These are phyloP conservation scores for Mugil cephalus DNA, from an alignment of 2,113 vertebrate genomes.

Conservation along the genomic window DNA sequence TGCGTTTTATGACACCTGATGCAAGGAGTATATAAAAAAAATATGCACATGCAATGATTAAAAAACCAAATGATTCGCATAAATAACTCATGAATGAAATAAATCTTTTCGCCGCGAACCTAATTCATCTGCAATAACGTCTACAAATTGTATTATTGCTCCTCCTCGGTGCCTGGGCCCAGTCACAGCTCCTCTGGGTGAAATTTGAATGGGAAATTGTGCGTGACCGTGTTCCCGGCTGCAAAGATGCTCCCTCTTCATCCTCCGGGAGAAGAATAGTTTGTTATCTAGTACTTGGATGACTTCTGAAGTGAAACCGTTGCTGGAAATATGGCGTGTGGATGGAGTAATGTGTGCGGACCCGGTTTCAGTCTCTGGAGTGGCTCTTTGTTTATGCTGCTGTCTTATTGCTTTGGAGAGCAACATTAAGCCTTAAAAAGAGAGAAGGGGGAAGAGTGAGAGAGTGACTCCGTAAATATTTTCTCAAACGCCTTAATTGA, in stretches of 20 bases:
- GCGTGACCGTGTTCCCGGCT: conserved; percentile 33
- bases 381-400: conserved; percentile 53
- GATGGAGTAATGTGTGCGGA: conserved; percentile 50
- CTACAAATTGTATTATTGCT: conserved; percentile 19
- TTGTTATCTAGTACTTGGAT: conserved; percentile 52
- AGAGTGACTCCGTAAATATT: conserved; percentile 71
- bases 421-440: conserved; percentile 26
- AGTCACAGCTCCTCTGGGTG: conserved; percentile 27
- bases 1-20: neutral
- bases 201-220: conserved; percentile 35
- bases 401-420: conserved; percentile 49
- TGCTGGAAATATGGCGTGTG: conserved; percentile 39
- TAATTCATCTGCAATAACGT: conserved; percentile 37
- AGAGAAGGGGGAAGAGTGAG: conserved; percentile 7
- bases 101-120: conserved; percentile 3
- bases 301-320: conserved; percentile 54
- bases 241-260: conserved; percentile 20
- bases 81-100: conserved; percentile 30
- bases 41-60: neutral
- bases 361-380: conserved; percentile 52
- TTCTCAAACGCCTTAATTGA: conserved; percentile 74
- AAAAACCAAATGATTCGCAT: neutral
- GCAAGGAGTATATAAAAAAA: neutral
- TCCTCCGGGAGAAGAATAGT: conserved; percentile 34
- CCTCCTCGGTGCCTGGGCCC: conserved; percentile 13